These are phyloP conservation scores for Dioctria linearis DNA, from an alignment of 2,888 invertebrate species.

Conservation along the genomic window DNA sequence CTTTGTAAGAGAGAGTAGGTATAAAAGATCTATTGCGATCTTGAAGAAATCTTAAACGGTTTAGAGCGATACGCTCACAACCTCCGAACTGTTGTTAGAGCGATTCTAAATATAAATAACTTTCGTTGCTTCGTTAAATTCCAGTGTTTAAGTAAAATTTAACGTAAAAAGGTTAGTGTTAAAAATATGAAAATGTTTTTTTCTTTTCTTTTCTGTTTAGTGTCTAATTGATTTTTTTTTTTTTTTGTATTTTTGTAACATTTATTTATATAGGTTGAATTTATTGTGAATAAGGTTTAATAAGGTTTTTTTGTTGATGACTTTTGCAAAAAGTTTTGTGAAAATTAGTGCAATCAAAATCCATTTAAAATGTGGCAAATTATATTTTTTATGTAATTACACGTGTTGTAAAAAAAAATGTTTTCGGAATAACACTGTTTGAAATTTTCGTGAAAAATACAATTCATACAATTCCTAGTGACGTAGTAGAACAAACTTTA, in stretches of 20 bases:
- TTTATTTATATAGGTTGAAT: neutral
- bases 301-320: neutral
- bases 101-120: constrained; percentile 3
- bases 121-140: constrained; percentile 37
- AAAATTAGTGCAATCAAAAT: neutral
- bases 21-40: constrained; percentile 13
- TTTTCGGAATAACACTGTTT: neutral
- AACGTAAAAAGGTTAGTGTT: constrained; percentile 33
- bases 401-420: too few species aligned
- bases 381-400: neutral
- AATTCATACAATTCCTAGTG: too few species aligned
- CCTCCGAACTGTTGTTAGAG: constrained; percentile 9
- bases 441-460: neutral
- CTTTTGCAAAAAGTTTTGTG: neutral
- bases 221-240: neutral
- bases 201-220: neutral
- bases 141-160: constrained; percentile 39
- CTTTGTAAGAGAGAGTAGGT: neutral
- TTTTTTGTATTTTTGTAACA: neutral
- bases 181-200: neutral
- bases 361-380: neutral
- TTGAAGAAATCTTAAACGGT: constrained; percentile 36
- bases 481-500: too few species aligned
- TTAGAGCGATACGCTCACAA: constrained; percentile 45
- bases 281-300: neutral